Evolutionary conservation across 2,797 vertebrate species (phyloP).

Genomic region (Channallabes apus): DNA sequence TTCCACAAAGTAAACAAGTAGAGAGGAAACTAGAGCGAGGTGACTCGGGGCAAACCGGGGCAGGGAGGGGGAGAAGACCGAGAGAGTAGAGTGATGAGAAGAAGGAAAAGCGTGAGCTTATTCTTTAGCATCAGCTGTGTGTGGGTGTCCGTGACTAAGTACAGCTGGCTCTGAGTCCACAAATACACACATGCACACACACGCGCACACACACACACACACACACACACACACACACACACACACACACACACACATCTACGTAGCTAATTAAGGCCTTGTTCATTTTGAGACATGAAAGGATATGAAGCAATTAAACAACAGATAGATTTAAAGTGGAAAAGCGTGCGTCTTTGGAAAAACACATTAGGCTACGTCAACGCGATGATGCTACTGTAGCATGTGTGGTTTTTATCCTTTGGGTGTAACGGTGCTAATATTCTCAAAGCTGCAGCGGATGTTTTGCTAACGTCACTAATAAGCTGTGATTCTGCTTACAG

Average conservation of each 20-base stretch:
- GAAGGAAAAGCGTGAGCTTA: constrained; percentile 58
- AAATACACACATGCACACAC: constrained; percentile 35
- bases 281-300: constrained; percentile 31
- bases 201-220: background rate
- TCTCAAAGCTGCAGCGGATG: background rate
- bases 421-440: background rate
- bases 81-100: background rate
- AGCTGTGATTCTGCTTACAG: background rate
- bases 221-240: constrained; percentile 19
- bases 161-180: constrained; percentile 59
- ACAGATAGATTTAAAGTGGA: constrained; percentile 24
- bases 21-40: background rate
- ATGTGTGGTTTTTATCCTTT: background rate
- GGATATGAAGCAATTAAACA: constrained; percentile 39
- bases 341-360: background rate
- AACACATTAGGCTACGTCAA: background rate
- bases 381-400: background rate
- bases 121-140: constrained; percentile 75
- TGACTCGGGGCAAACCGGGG: background rate
- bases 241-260: background rate
- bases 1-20: background rate
- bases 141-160: constrained; percentile 72
- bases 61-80: background rate
- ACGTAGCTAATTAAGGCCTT: constrained; percentile 47
- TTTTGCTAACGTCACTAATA: background rate